Evolutionary conservation across 2,797 vertebrate species (phyloP), one percentile per base, ranked within the genome.

Genomic region (Cyprinella venusta): DNA sequence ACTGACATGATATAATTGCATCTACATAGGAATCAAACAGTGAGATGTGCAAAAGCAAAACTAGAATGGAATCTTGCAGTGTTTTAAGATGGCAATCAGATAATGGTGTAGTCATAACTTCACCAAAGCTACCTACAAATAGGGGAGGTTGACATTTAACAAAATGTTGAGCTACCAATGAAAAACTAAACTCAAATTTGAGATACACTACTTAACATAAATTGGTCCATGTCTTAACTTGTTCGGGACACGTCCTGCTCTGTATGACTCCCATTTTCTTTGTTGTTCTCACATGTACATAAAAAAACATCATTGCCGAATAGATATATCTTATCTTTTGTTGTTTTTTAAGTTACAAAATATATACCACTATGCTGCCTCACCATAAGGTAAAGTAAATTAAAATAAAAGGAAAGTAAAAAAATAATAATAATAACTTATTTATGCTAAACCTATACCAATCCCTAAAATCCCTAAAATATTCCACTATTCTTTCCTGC

Each of bases 1-100:
- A 19, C 26, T 21, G 6, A n/a, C 6, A 16, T n/a, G 0, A 18
- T 18, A 42, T 8, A 61, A 76, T 26, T 13, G 10, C 19, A 21
- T 52, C 52, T 72, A 33, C 9, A 52, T 3, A 19, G 30, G 26
- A 30, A 45, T 45, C 5, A 54, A 52, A 33, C 24, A 13, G 26
- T n/a, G 12, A 38, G 26, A 48, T 21, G 24, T 33, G 40, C 16
- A 36, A 48, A 19, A 26, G 59, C 24, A 64, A 33, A 33, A 42
- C 8, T 42, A 42, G 24, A 59, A 40, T 40, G 54, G 4, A 40
- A 38, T 24, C 13, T 16, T 24, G 40, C n/a, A 24, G 54, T n/a
- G 52, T 61, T 59, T 76, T 40, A 59, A 76, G 54, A 76, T 61
- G 2, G 54, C 24, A 76, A 76, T 76, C 74, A 59, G 21, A 33